A percentile compares a stretch with the other conserved stretches of the same genome.
Evolutionary conservation across 2,888 invertebrate genomes (phyloP).

Genomic region (Agelastica alni): DNA sequence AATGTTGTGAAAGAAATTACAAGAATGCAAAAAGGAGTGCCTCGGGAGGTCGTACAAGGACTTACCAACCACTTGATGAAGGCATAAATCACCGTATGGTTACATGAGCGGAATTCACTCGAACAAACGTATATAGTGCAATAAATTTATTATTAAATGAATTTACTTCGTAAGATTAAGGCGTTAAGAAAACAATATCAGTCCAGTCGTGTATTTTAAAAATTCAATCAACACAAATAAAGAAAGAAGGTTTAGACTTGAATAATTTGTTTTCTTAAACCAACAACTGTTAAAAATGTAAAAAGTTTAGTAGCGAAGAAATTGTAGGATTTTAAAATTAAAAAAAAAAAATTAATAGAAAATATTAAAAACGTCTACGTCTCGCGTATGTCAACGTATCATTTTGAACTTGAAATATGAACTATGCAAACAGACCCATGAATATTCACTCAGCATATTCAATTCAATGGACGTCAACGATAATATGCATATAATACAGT

Average conservation of each 20-base stretch:
- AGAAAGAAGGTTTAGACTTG: no score
- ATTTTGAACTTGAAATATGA: slow-evolving; percentile 11
- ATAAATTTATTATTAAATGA: no score
- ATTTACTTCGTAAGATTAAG: no score
- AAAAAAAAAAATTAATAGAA: no score
- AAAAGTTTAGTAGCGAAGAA: no score
- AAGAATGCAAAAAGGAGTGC: slow-evolving; percentile 4
- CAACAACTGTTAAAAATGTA: no score
- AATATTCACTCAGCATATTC: slow-evolving; percentile 11
- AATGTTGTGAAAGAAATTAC: neutral
- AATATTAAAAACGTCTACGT: neutral
- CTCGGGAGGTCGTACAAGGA: slow-evolving; percentile 4
- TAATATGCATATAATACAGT: slow-evolving; percentile 16
- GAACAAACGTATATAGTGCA: no score
- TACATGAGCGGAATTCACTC: slow-evolving; percentile 6
- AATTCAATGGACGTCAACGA: slow-evolving; percentile 7
- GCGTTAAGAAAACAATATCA: no score
- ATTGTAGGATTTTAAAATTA: no score
- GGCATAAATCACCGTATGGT: neutral
- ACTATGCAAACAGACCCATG: slow-evolving; percentile 10
- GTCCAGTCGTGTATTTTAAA: no score
- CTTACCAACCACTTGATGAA: neutral
- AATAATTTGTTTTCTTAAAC: no score
- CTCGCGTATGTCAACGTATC: slow-evolving; percentile 3
- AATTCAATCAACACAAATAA: no score